Percentiles rank a stretch among this genome's conserved stretches.
Evolutionary conservation across 1,140 invertebrate species (phyloP).

Genomic region (Apis dorsata): DNA sequence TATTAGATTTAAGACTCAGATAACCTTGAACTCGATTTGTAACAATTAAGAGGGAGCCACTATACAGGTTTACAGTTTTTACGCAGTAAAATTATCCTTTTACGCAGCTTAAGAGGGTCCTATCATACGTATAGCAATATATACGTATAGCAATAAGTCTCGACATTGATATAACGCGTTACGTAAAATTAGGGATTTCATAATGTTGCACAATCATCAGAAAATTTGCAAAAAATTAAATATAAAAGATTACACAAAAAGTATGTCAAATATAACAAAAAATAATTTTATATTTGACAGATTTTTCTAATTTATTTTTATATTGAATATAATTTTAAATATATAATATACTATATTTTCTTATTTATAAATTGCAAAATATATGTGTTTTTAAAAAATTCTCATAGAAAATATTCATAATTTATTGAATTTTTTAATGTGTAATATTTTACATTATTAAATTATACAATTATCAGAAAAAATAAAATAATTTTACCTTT

Average conservation of each 20-base stretch:
- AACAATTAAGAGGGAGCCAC: conserved; percentile 34
- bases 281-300: too few relatives aligned
- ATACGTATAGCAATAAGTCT: conserved; percentile 1
- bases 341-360: too few relatives aligned
- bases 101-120: conserved; percentile 20
- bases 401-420: background rate
- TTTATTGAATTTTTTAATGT: too few relatives aligned
- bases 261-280: too few relatives aligned
- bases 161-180: conserved; percentile 27
- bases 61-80: conserved; percentile 27
- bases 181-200: conserved; percentile 53
- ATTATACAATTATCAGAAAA: background rate
- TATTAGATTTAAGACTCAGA: conserved; percentile 44
- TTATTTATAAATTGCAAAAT: too few relatives aligned
- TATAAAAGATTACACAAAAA: too few relatives aligned
- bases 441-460: background rate
- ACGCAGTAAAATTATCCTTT: conserved; percentile 48
- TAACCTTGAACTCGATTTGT: conserved; percentile 39
- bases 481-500: background rate
- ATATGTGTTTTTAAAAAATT: background rate
- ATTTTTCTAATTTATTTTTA: background rate
- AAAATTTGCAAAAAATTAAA: conserved; percentile 34
- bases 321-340: background rate
- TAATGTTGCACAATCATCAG: conserved; percentile 42
- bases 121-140: too few relatives aligned